phyloP scores from a whole-genome alignment of 1,140 invertebrate species.

The Probaryconus sp. region DNA sequence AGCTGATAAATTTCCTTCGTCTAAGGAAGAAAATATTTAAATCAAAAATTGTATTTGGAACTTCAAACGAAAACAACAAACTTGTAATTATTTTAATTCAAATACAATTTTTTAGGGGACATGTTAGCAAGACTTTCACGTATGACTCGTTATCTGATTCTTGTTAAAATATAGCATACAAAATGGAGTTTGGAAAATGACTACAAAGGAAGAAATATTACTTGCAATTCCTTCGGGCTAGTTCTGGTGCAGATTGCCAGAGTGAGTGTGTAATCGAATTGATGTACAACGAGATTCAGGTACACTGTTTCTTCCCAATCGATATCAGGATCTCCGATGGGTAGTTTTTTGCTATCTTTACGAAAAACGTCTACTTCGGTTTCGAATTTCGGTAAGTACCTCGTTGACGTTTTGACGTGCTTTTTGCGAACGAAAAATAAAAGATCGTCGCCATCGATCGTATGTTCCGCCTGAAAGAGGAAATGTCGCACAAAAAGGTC shows the following conservation, averaged over 20 bases:
- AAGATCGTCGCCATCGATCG: slow-evolving; percentile 95
- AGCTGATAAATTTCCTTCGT: too few species aligned
- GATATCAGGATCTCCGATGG: slow-evolving; percentile 95
- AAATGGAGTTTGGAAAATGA: slow-evolving; percentile 1
- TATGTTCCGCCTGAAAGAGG: slow-evolving; percentile 89
- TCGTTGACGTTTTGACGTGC: slow-evolving; percentile 89
- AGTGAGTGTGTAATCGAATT: slow-evolving; percentile 98
- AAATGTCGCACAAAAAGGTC: slow-evolving; percentile 97
- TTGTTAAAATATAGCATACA: too few species aligned
- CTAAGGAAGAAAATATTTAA: too few species aligned
- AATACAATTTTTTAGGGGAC: neutral
- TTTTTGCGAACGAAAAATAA: slow-evolving; percentile 97
- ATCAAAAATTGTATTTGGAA: too few species aligned
- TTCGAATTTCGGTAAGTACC: slow-evolving; percentile 93
- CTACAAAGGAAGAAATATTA: slow-evolving; percentile 64
- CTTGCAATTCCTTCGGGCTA: slow-evolving; percentile 97
- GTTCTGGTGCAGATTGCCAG: slow-evolving; percentile 98
- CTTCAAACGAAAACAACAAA: slow-evolving; percentile 3
- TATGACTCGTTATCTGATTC: neutral
- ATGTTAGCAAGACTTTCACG: neutral
- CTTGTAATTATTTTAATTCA: neutral
- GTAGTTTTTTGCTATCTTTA: slow-evolving; percentile 96
- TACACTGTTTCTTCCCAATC: slow-evolving; percentile 99
- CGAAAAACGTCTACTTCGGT: slow-evolving; percentile 97
- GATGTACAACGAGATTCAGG: slow-evolving; percentile 98